Base-by-base conservation (phyloP, 1,140 invertebrate genomes). In the Zaprionus taronus region DNA sequence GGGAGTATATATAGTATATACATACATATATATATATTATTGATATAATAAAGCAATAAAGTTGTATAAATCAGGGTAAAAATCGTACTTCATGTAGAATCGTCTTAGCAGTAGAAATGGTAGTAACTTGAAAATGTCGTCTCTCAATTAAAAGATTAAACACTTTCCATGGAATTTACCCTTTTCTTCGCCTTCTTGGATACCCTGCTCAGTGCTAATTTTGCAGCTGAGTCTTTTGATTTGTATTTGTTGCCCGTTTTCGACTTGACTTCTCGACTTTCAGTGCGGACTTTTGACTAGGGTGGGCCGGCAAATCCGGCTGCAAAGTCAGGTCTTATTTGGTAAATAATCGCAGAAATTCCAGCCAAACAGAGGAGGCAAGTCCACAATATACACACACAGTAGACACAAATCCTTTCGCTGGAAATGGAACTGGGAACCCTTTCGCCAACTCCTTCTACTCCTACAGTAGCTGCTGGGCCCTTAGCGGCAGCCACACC, bases 201-300 rank as follows among this genome's bases (percentile, higher is more conserved):
- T 53, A 61, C 55, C 15, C 51, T 49, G 17, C 36, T 61, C 26
- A 60, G 47, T 26, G 36, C 34, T 58, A 38, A 24, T 55, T 69
- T 75, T 66, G 60, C 41, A 55, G 77, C 77, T 86, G 44, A 76
- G 61, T 68, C 69, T 62, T 41, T 61, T 24, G 41, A 87, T 56
- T 70, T 89, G 64, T 26, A 55, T 66, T 34, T 34, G 31, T 34
- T 34, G 31, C 9, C 9, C 9, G 9, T 34, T 34, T 31, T 11
- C 34, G 67, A 79, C 77, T 87, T 89, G 84, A 89, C 84, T 89
- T 89, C 75, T 87, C 81, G 84, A 90, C 85, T 87, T 87, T 62
- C 15, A 1, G 2, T 26, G 24, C 14, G 12, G 0, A 22, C 2
- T 55, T 9, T 55, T 55, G 38, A 24, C 11, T 44, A 47, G 20